Base-by-base conservation (phyloP, 2,113 vertebrate genomes). In the Corapipo altera region DNA sequence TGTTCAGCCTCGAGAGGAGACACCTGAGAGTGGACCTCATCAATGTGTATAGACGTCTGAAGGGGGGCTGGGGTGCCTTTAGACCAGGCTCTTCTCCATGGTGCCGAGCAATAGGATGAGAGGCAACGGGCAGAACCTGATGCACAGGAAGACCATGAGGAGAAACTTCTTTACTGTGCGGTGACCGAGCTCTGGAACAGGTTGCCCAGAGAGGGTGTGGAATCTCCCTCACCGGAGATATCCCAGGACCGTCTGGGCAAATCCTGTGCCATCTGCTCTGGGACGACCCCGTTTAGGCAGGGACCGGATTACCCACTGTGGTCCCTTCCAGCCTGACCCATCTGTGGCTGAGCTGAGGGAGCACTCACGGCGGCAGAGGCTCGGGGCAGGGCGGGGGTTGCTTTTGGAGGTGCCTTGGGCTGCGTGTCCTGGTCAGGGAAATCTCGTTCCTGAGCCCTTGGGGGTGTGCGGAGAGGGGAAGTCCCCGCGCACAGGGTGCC, bases 401-500 rank as follows among this genome's bases (percentile, higher is more conserved):
- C 48, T 64, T 10, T 28, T 32, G 51, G 51, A 5, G 8, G 28
- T 3, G 37, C 32, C 52, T 61, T 0, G 41, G 52, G 19, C 37
- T 8, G 27, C 12, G 9, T 24, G 64, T 5, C 65, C 14, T 1
- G 20, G 12, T 2, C 24, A 1, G 33, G 39, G 51, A 12, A 18
- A 1, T 17, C 22, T 2, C 2, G 19, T 16, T 19, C 1, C 19
- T 4, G 6, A 6, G n/a, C 4, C 12, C 51, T 27, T 13, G 2
- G 19, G 7, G 33, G 0, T 1, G 19, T 12, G 32, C 12, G 12
- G 5, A 5, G 11, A 12, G 10, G 4, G 33, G 23, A 19, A 15
- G 7, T 35, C 5, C 26, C 5, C 8, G 1, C 8, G 9, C 5
- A 3, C 4, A 0, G 12, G 24, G 2, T 43, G 41, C 6, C 13